Percentiles rank a stretch among this genome's conserved stretches.
Evolutionary conservation across 2,113 vertebrate genomes (phyloP).

Genomic region (Phrynosoma blainvillii): DNA sequence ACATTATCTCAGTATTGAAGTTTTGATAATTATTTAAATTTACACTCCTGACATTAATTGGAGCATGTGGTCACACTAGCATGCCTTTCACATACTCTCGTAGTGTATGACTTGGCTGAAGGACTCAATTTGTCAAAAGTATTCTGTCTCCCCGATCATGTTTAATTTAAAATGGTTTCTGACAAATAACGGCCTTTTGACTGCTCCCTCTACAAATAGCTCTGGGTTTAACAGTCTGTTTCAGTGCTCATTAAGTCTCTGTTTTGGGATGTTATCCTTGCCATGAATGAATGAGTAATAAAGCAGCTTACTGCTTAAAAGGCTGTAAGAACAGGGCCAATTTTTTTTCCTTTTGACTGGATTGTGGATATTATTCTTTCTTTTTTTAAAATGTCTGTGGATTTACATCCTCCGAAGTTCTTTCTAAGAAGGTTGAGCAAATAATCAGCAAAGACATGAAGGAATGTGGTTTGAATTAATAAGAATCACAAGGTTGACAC

Average conservation of each 20-base stretch:
- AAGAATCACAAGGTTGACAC: conserved; percentile 28
- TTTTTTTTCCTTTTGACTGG: conserved; percentile 47
- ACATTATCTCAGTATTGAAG: background rate
- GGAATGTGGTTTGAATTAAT: conserved; percentile 50
- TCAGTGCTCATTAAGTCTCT: conserved; percentile 28
- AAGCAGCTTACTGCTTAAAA: conserved; percentile 33
- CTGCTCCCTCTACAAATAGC: background rate
- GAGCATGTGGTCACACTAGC: background rate
- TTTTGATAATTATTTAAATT: background rate
- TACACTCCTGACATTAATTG: background rate
- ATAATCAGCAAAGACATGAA: conserved; percentile 29
- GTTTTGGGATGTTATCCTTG: conserved; percentile 28
- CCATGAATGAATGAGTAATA: background rate
- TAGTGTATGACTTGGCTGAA: too few species aligned
- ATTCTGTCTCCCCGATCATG: too few species aligned
- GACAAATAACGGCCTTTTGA: background rate
- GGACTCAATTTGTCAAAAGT: too few species aligned
- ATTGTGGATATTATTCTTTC: background rate
- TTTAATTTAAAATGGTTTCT: background rate
- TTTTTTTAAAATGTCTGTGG: conserved; percentile 41
- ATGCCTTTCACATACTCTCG: too few species aligned
- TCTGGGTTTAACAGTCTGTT: background rate
- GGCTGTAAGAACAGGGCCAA: conserved; percentile 39
- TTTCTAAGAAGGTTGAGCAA: conserved; percentile 41
- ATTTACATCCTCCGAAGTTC: conserved; percentile 38